phyloP scores from a whole-genome alignment of 2,797 vertebrate genomes.

The Lagodon rhomboides region DNA sequence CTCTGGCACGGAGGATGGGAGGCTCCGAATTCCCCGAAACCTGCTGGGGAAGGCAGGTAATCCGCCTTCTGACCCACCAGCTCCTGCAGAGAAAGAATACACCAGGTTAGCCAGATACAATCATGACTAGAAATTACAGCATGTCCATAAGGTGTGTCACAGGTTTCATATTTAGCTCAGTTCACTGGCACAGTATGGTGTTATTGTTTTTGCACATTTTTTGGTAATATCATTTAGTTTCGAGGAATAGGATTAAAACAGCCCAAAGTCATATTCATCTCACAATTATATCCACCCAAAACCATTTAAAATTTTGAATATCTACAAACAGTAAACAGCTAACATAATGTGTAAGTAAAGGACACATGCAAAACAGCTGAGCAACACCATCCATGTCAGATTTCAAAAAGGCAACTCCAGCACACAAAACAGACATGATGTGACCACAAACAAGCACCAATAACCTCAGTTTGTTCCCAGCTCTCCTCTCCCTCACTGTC shows the following conservation, averaged over 20 bases:
- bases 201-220: neutral
- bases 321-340: neutral
- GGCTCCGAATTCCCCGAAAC: constrained; percentile 60
- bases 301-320: neutral
- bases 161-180: neutral
- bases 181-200: neutral
- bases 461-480: neutral
- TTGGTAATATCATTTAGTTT: neutral
- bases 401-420: neutral
- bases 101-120: neutral
- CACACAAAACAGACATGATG: neutral
- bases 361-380: neutral
- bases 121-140: neutral
- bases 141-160: neutral
- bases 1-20: constrained; percentile 64
- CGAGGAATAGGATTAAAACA: neutral
- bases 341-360: neutral
- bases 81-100: constrained; percentile 57
- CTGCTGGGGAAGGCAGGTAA: constrained; percentile 51
- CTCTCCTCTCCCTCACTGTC: neutral
- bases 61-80: constrained; percentile 60
- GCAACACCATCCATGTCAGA: neutral
- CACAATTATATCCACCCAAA: neutral
- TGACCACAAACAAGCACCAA: neutral
- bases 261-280: neutral